Base-by-base conservation (phyloP, 2,797 vertebrate genomes). In the Huso huso region DNA sequence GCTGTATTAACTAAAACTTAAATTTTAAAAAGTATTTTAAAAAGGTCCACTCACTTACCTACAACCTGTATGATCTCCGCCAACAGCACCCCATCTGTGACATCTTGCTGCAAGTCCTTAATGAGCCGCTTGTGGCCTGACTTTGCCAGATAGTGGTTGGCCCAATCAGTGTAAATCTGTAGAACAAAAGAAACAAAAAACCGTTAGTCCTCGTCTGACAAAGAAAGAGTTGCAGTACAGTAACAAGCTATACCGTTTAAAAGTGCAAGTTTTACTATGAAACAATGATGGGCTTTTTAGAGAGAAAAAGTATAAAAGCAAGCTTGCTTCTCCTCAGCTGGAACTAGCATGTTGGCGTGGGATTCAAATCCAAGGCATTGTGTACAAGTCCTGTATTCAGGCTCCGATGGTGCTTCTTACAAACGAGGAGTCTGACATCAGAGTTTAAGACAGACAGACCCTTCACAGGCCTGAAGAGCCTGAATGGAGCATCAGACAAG, bases 141-240 rank as follows among this genome's bases (percentile, higher is more conserved):
- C 82, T 94, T 98, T 69, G 93, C 93, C 63, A 99, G 87, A 74
- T 98, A 98, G 77, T 98, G 96, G 83, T 98, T 99, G 72, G 96
- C 96, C 96, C 96, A 99, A 85, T 98, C 96, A 0, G 95, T 98
- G 80, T 98, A 99, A 88, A 99, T 99, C 96, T 99, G 83, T 72
- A 65, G 18, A 64, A 69, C 52, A 69, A 69, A 69, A 76, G 18
- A 72, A 62, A 71, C 6, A 69, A 48, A 66, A 73, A 71, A 51
- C n/a, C 68, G 48, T 69, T 50, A 64, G 53, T 37, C 53, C 13
- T 63, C 51, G 13, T 49, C 52, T 67, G 49, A 13, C 49, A 62
- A 49, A 37, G 50, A 63, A 50, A 68, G 48, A 7, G 55, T 7
- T 58, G 55, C 12, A 58, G 37, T 37, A 37, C 5, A 37, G 37